Evolutionary conservation across 2,113 vertebrate genomes (phyloP), one percentile per base, ranked within the genome.

Genomic region (Spilogale gracilis): DNA sequence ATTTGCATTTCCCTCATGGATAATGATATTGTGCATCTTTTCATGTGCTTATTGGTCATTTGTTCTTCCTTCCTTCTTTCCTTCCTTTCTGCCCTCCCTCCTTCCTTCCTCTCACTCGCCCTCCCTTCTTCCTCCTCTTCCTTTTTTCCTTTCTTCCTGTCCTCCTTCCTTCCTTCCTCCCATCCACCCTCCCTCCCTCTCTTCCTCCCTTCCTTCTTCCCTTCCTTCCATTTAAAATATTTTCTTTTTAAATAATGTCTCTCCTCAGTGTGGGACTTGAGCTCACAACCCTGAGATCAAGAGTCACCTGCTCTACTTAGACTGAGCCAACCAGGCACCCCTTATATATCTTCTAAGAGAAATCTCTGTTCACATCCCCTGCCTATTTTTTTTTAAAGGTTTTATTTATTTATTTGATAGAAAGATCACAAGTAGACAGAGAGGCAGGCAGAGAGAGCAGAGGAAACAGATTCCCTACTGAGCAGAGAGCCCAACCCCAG

Each of bases 101-200:
- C 25, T 61, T 4, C 60, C 60, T 63, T 10, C 60, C 9, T 61
- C 23, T 9, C 21, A 23, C 1, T 18, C 60, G 23, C 23, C 6
- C 9, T 23, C 3, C 23, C 23, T 61, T 25, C 21, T 8, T 12
- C 0, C 10, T 25, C 2, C 1, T 3, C 25, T 63, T 12, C 25
- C 5, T 63, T 2, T 12, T 12, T 13, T 8, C 61, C 25, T 63
- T 25, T 25, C 4, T 63, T 10, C 10, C 1, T 12, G 1, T 4
- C 10, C 27, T 10, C 25, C 5, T 27, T 7, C 21, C 3, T 56
- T 63, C 61, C 23, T 11, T 27, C 61, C 23, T 63, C 12, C 60
- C 2, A 27, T 12, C 25, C 20, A 27, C 27, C 25, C 25, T 63
- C 27, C 25, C 1, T 60, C 23, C 21, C 21, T 23, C 4, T 20